Evolutionary conservation across 2,888 invertebrate species (phyloP), one percentile per base, ranked within the genome.

Genomic region (Dasysyrphus tricinctus): DNA sequence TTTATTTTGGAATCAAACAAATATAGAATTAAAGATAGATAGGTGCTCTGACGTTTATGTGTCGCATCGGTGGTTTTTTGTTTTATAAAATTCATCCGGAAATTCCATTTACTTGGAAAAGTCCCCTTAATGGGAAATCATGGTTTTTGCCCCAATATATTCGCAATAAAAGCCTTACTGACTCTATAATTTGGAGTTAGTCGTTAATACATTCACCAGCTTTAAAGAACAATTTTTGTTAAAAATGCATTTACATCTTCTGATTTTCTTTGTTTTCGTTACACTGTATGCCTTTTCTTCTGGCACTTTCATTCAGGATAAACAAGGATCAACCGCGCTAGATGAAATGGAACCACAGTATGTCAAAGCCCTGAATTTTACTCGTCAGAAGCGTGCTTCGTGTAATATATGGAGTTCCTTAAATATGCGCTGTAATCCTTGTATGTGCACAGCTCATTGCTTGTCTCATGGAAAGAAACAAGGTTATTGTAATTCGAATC

Each of bases 401-500:
- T 67, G 67, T 49, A 67, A 67, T 34, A 16, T 67, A 6, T 16
- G 19, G 16, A 37, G 3, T 34, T n/a, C 49, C 5, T 67, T 67
- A 7, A 49, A 37, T 29, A 7, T 49, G 0, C 34, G 47, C 16
- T 67, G 67, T 9, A 67, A 47, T 49, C 5, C 32, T 34, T 67
- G 67, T 5, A 0, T 5, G 8, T 67, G 67, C 14, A 7, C 3
- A 11, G 49, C 12, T 34, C 67, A 67, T 67, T 67, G 67, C 9
- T 34, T 67, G 32, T 1, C 44, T 19, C 12, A 7, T 34, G 11
- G 67, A 49, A 67, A 49, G 3, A 49, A 19, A 34, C 9, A 47
- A 0, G 49, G 67, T 16, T 67, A 49, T 67, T 67, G 67, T 49
- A 49, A 67, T 49, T 49, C 67, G 16, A 47, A 8, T 12, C 11